Percentiles rank a stretch among this genome's conserved stretches.
Evolutionary conservation across 2,113 vertebrate genomes (phyloP).

Genomic region (Syngnathus floridae): DNA sequence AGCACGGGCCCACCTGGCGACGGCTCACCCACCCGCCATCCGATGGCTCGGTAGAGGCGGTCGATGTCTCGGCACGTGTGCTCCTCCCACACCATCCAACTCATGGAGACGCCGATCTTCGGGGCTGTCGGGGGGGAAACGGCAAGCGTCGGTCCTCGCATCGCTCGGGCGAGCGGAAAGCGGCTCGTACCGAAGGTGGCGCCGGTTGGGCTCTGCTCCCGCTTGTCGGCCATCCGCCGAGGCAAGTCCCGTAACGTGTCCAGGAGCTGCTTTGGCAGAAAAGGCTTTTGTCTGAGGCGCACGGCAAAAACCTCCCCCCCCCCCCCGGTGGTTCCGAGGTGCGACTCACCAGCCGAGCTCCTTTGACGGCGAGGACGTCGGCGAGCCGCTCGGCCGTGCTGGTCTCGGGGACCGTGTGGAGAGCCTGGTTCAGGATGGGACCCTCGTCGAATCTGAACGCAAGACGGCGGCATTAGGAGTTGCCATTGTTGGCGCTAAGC

Average conservation of each 20-base stretch:
- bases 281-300: background rate
- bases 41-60: conserved; percentile 79
- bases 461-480: background rate
- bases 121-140: conserved; percentile 69
- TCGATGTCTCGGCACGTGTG: conserved; percentile 80
- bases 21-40: conserved; percentile 79
- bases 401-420: conserved; percentile 70
- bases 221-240: conserved; percentile 72
- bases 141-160: background rate
- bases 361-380: conserved; percentile 71
- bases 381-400: conserved; percentile 81
- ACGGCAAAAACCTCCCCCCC: too few relatives aligned
- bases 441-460: conserved; percentile 85
- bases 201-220: conserved; percentile 76
- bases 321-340: too few relatives aligned
- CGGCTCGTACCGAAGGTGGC: conserved; percentile 75
- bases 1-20: conserved; percentile 75
- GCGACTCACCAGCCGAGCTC: conserved; percentile 77
- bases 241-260: conserved; percentile 79
- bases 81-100: conserved; percentile 89
- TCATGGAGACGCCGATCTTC: conserved; percentile 75
- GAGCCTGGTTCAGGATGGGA: conserved; percentile 82
- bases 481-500: too few relatives aligned
- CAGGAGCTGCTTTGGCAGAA: conserved; percentile 72
- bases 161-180: background rate